A percentile compares a stretch with the other conserved stretches of the same genome.
These are phyloP conservation scores for Phaenicophaeus curvirostris DNA, from an alignment of 2,797 vertebrate species.

Conservation along the genomic window DNA sequence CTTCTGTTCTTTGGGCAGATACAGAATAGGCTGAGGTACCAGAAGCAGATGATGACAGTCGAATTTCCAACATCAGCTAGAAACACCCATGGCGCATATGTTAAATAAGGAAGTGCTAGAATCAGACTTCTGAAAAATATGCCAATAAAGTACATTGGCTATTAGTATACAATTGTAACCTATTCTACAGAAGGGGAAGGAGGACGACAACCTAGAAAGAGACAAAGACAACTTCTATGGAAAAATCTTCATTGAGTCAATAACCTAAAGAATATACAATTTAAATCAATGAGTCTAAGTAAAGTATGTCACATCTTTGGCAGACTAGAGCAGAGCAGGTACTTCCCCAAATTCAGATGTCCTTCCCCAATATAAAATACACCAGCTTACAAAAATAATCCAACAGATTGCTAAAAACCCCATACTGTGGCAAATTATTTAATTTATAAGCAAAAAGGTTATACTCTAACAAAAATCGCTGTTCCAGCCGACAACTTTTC, in stretches of 20 bases:
- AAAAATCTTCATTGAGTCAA: not conserved
- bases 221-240: not conserved
- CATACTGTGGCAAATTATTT: not conserved
- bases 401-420: not conserved
- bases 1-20: not conserved
- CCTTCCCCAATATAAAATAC: not conserved
- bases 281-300: not conserved
- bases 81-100: not conserved
- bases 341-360: not conserved
- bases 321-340: not conserved
- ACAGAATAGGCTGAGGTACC: not conserved
- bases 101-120: not conserved
- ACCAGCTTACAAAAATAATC: not conserved
- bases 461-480: not conserved
- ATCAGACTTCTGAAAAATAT: not conserved
- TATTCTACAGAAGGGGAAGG: not conserved
- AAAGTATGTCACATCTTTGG: not conserved
- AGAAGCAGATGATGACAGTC: not conserved
- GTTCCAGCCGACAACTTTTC: not conserved
- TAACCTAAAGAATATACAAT: not conserved
- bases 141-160: not conserved
- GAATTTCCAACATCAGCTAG: not conserved
- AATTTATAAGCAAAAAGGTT: not conserved
- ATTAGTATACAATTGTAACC: not conserved
- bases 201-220: not conserved